Conservation (phyloP, 2,113 vertebrate species). For the Phainopepla nitens region DNA sequence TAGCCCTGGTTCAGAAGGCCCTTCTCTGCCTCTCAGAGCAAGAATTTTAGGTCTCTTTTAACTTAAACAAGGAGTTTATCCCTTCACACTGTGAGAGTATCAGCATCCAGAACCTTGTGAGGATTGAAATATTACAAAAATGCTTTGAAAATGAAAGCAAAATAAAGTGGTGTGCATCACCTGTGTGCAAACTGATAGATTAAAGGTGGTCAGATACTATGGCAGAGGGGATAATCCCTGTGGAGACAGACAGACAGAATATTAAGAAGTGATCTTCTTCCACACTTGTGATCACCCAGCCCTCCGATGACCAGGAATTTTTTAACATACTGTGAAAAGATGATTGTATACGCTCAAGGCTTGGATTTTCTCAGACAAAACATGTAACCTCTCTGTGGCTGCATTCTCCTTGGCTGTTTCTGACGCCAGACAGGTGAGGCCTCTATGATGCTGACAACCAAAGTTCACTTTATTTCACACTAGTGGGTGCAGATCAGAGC, state of each 20-base stretch:
- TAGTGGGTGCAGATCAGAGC: background rate
- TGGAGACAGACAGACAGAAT: background rate
- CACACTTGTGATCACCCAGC: background rate
- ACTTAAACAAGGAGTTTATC: background rate
- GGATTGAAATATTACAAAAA: background rate
- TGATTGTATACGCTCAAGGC: background rate
- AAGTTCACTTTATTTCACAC: background rate
- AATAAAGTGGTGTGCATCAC: background rate
- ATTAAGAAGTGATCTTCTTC: background rate
- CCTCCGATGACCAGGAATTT: background rate
- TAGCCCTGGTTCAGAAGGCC: background rate
- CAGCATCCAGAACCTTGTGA: background rate
- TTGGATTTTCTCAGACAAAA: background rate
- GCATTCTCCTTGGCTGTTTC: background rate
- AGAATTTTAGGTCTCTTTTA: background rate
- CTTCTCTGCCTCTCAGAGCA: background rate
- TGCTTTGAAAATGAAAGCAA: background rate
- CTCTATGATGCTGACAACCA: accelerated
- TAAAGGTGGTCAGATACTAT: background rate
- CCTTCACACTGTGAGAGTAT: background rate
- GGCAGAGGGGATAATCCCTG: background rate
- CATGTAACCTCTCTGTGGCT: background rate
- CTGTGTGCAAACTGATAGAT: background rate
- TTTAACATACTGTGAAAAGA: background rate
- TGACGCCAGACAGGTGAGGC: background rate